Percentiles rank a stretch among this genome's conserved stretches.
phyloP scores from a whole-genome alignment of 1,140 invertebrate species.

The Dendroctonus valens region DNA sequence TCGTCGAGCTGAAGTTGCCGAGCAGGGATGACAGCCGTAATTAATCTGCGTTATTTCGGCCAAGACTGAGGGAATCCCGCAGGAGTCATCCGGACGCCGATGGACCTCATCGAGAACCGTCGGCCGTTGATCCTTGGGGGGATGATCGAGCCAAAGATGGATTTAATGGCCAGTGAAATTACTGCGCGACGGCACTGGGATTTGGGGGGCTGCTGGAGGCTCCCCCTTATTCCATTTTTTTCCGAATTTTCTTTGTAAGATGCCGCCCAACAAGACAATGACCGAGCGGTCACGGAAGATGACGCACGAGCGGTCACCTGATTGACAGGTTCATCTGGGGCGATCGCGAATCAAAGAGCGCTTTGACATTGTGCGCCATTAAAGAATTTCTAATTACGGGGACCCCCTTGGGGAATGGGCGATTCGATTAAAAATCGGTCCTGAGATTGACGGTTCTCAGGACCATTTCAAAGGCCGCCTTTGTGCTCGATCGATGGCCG shows the following conservation, averaged over 20 bases:
- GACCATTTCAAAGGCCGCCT: constrained; percentile 26
- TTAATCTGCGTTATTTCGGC: constrained; percentile 51
- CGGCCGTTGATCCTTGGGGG: constrained; percentile 24
- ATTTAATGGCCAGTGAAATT: constrained; percentile 27
- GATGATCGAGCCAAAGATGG: constrained; percentile 23
- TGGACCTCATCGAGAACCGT: constrained; percentile 35
- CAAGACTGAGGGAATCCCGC: constrained; percentile 40
- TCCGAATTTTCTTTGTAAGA: too few species aligned
- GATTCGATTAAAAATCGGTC: constrained; percentile 28
- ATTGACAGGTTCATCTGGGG: constrained; percentile 32
- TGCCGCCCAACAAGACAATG: too few species aligned
- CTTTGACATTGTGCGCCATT: constrained; percentile 30
- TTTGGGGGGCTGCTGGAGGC: too few species aligned
- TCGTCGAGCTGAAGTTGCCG: constrained; percentile 46
- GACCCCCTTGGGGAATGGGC: constrained; percentile 17
- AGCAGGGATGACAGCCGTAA: constrained; percentile 49
- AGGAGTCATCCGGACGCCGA: constrained; percentile 46
- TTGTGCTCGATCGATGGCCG: constrained; percentile 23
- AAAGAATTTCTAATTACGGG: constrained; percentile 31
- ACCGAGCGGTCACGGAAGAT: constrained; percentile 9
- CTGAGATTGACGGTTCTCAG: constrained; percentile 33
- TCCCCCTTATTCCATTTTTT: too few species aligned
- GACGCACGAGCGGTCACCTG: constrained; percentile 30
- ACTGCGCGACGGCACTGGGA: background rate
- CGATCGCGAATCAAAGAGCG: constrained; percentile 29